A percentile compares a stretch with the other conserved stretches of the same genome.
phyloP scores from a whole-genome alignment of 37 sponge, comb jelly and placozoan species.

The Mnemiopsis leidyi region DNA sequence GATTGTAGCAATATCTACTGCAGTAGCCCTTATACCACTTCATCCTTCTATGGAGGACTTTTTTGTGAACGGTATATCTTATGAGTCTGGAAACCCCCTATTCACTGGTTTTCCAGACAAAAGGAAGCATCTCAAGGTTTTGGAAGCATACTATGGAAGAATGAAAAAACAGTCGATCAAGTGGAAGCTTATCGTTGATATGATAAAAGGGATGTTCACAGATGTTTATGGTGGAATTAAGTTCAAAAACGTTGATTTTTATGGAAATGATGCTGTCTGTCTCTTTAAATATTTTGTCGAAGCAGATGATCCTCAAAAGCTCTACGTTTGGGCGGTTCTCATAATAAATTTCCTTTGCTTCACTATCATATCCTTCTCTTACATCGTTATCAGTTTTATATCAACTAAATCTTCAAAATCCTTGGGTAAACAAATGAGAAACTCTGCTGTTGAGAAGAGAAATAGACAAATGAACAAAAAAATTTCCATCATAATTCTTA shows the following conservation, averaged over 20 bases:
- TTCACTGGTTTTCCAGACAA: too few relatives aligned
- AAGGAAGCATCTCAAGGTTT: not conserved
- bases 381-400: not conserved
- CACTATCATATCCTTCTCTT: not conserved
- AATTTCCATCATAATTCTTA: not conserved
- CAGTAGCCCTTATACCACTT: not conserved
- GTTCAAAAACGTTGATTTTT: not conserved
- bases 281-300: not conserved
- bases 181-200: not conserved
- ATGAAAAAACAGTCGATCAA: not conserved
- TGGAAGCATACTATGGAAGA: not conserved
- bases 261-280: slow-evolving; percentile 3
- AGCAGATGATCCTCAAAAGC: not conserved
- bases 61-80: not conserved
- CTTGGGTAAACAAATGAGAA: not conserved
- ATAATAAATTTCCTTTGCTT: not conserved
- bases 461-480: not conserved
- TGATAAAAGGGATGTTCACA: slow-evolving; percentile 12
- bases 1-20: not conserved
- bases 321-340: not conserved
- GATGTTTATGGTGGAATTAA: not conserved
- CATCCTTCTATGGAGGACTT: not conserved
- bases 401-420: not conserved
- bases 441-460: not conserved
- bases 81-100: not conserved